phyloP scores from a whole-genome alignment of 2,797 vertebrate genomes.

The Rhabdomys pumilio region DNA sequence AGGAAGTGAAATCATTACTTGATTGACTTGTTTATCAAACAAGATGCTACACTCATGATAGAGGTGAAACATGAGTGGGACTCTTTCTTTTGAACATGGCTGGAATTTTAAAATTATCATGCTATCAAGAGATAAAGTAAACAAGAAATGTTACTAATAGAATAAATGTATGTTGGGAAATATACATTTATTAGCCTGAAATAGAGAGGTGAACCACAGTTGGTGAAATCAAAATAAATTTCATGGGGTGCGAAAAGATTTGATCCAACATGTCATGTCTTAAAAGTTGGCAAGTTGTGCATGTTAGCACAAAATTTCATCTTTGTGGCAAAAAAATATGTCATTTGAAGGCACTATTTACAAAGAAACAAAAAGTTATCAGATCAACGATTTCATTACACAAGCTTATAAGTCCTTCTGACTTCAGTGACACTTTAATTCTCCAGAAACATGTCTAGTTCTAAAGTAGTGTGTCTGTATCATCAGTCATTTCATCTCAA shows the following conservation, averaged over 20 bases:
- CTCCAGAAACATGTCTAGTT: slow-evolving; percentile 75
- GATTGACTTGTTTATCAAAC: background rate
- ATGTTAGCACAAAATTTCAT: background rate
- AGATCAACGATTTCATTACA: slow-evolving; percentile 78
- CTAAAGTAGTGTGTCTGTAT: slow-evolving; percentile 41
- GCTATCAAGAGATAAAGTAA: background rate
- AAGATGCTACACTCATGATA: background rate
- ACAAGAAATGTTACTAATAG: background rate
- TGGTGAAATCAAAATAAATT: too few species aligned
- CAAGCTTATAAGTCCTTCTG: slow-evolving; percentile 79
- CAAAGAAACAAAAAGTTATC: slow-evolving; percentile 72
- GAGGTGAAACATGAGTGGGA: background rate
- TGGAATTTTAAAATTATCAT: background rate
- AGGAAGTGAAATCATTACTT: background rate
- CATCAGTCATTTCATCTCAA: slow-evolving; percentile 75
- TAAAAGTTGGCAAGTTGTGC: background rate
- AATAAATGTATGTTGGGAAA: background rate
- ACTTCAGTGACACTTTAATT: slow-evolving; percentile 83
- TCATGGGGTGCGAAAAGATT: background rate
- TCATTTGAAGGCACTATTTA: slow-evolving; percentile 74
- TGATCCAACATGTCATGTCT: background rate
- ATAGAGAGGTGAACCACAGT: background rate
- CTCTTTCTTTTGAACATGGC: background rate
- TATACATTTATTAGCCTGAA: background rate
- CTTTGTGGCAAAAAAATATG: background rate